Conservation (phyloP, 1,140 invertebrate genomes). For the Scaptodrosophila lebanonensis region DNA sequence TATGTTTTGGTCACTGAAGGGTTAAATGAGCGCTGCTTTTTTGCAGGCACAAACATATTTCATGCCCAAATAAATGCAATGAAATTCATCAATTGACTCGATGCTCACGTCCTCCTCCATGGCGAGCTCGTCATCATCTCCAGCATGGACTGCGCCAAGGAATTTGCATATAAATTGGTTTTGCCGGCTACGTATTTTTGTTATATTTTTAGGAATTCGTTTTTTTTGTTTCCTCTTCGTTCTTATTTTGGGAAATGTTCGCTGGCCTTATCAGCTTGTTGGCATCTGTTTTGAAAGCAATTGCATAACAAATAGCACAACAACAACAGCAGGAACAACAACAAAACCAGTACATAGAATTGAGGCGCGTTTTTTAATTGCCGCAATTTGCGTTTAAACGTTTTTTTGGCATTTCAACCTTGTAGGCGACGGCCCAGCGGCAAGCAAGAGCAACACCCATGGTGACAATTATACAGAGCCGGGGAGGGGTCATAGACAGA, state of each 20-base stretch:
- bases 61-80: constrained; percentile 73
- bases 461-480: constrained; percentile 68
- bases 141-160: constrained; percentile 31
- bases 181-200: constrained; percentile 41
- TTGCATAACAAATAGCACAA: constrained; percentile 34
- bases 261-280: constrained; percentile 62
- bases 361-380: constrained; percentile 53
- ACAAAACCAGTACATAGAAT: constrained; percentile 9
- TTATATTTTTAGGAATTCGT: constrained; percentile 23
- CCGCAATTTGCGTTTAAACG: constrained; percentile 67
- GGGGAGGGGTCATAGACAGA: not conserved
- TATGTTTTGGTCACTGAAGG: constrained; percentile 39
- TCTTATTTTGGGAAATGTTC: constrained; percentile 33
- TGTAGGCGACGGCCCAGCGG: constrained; percentile 15
- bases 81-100: constrained; percentile 71
- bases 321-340: too few relatives aligned
- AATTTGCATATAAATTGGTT: constrained; percentile 76
- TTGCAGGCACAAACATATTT: constrained; percentile 43
- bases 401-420: constrained; percentile 61
- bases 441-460: constrained; percentile 53
- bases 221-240: not conserved
- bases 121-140: constrained; percentile 29
- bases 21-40: constrained; percentile 28
- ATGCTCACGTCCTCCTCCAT: constrained; percentile 17
- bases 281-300: constrained; percentile 59